phyloP scores from a whole-genome alignment of 2,113 vertebrate species.

The Numenius arquata region DNA sequence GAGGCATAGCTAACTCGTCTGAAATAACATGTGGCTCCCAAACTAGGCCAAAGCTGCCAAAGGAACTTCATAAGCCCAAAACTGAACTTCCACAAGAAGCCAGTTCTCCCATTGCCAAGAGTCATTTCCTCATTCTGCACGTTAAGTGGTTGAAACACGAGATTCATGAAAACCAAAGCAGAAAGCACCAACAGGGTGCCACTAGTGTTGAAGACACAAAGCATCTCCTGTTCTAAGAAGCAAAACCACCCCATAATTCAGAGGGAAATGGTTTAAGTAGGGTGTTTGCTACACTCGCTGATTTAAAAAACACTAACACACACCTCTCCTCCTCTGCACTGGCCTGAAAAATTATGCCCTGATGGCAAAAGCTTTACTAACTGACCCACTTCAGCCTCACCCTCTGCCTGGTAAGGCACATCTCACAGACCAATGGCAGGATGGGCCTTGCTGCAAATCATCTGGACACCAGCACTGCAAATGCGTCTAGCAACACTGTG shows the following conservation, averaged over 20 bases:
- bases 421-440: neutral
- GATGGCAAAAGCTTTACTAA: neutral
- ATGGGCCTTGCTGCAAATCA: neutral
- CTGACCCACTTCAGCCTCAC: neutral
- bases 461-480: neutral
- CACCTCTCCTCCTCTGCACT: neutral
- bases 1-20: neutral
- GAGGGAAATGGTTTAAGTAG: neutral
- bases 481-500: neutral
- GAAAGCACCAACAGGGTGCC: neutral
- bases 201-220: neutral
- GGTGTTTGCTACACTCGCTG: neutral
- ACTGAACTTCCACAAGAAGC: fast-evolving
- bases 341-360: neutral
- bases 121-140: neutral
- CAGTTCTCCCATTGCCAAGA: neutral
- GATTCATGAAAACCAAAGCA: neutral
- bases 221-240: neutral
- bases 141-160: neutral
- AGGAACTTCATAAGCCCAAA: neutral
- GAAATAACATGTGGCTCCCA: neutral
- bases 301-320: neutral
- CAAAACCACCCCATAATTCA: neutral
- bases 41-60: neutral
- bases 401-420: neutral